Evolutionary conservation across 1,140 invertebrate genomes (phyloP).

Genomic region (Lasaia peninsularis): DNA sequence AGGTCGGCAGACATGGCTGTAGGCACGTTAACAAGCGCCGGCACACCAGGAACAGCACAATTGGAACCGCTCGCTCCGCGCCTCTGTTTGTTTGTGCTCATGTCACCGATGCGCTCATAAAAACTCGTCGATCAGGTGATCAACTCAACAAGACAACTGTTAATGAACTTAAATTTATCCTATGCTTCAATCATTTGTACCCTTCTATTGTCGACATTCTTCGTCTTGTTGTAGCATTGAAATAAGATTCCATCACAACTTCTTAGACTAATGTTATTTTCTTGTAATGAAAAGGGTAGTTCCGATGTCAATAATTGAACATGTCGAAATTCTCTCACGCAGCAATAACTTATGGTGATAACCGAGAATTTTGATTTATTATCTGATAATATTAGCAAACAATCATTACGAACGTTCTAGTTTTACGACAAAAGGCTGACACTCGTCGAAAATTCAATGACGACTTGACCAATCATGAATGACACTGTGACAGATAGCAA

Average conservation of each 20-base stretch:
- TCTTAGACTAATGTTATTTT: slow-evolving; percentile 44
- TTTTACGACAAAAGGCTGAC: slow-evolving; percentile 38
- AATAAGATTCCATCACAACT: slow-evolving; percentile 68
- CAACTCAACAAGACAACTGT: slow-evolving; percentile 31
- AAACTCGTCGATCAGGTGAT: slow-evolving; percentile 48
- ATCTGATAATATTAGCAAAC: slow-evolving; percentile 24
- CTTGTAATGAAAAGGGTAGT: slow-evolving; percentile 32
- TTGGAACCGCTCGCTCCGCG: slow-evolving; percentile 72
- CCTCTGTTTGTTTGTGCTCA: slow-evolving; percentile 73
- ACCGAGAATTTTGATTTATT: slow-evolving; percentile 19
- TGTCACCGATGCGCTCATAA: slow-evolving; percentile 68
- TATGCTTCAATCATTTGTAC: slow-evolving; percentile 58
- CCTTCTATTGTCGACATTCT: slow-evolving; percentile 59
- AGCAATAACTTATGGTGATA: slow-evolving; percentile 11
- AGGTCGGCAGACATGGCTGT: slow-evolving; percentile 88
- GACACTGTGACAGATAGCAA: slow-evolving; percentile 27
- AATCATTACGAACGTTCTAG: slow-evolving; percentile 41
- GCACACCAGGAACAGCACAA: slow-evolving; percentile 70
- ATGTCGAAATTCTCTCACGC: slow-evolving; percentile 20
- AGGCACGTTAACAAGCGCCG: slow-evolving; percentile 67
- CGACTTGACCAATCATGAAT: slow-evolving; percentile 33
- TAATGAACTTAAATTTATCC: slow-evolving; percentile 17
- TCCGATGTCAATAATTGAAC: slow-evolving; percentile 24
- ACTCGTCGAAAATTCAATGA: slow-evolving; percentile 41
- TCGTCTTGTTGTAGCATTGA: slow-evolving; percentile 46